Percentiles rank a stretch among this genome's conserved stretches.
These are phyloP conservation scores for Callinectes sapidus DNA, from an alignment of 2,888 invertebrate species.

Conservation along the genomic window DNA sequence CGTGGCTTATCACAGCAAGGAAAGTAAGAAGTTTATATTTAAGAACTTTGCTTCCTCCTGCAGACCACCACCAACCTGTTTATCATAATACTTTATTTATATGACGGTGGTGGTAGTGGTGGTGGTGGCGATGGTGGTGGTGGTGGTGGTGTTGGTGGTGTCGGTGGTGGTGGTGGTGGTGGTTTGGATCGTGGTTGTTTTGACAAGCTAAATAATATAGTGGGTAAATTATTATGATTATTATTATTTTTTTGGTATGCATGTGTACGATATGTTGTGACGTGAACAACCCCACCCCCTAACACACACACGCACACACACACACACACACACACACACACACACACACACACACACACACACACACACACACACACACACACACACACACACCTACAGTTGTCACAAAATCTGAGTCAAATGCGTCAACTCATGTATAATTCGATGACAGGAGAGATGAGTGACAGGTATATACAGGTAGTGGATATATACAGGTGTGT, in stretches of 20 bases:
- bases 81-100: constrained; percentile 1
- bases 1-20: constrained; percentile 5
- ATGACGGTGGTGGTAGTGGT: background rate
- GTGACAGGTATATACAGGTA: background rate
- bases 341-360: constrained; percentile 6
- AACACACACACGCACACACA: background rate
- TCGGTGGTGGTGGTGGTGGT: background rate
- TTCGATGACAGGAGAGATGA: background rate
- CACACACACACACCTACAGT: background rate
- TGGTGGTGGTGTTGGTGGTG: no score
- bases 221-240: background rate
- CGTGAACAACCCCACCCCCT: background rate
- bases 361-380: constrained; percentile 22
- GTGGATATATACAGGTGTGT: background rate
- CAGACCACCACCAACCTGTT: background rate
- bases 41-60: background rate
- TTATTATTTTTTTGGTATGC: background rate
- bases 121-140: no score
- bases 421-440: background rate
- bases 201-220: background rate
- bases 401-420: no score
- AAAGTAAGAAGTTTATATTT: background rate
- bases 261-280: background rate
- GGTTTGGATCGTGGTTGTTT: background rate
- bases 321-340: constrained; percentile 40